These are phyloP conservation scores for Heterotilapia buettikoferi DNA, from an alignment of 2,113 vertebrate genomes.

Conservation along the genomic window DNA sequence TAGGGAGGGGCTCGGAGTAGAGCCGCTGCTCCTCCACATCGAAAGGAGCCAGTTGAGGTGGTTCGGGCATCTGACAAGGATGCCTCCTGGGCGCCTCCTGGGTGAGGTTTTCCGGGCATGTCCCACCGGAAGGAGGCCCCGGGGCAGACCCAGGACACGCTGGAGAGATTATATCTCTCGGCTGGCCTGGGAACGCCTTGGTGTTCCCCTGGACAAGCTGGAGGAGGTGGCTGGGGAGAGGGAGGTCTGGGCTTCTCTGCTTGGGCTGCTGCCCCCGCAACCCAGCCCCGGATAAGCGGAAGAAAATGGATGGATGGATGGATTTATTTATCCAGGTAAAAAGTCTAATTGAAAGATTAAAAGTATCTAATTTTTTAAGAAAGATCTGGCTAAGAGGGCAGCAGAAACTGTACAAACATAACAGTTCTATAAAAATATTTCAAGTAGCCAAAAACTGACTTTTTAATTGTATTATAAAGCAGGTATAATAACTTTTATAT, in stretches of 20 bases:
- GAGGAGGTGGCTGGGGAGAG: neutral
- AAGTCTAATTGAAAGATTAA: neutral
- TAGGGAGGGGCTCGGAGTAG: rapidly evolving
- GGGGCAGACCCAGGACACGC: neutral
- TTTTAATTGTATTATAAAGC: neutral
- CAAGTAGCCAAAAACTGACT: neutral
- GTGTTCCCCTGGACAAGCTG: neutral
- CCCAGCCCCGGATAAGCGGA: neutral
- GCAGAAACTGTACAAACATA: neutral
- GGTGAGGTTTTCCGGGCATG: neutral
- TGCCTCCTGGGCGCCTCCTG: neutral
- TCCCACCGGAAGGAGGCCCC: neutral
- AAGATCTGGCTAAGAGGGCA: neutral
- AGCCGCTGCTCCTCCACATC: neutral
- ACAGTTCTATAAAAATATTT: neutral
- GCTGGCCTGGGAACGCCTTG: neutral
- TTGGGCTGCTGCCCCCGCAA: neutral
- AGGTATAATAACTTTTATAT: neutral
- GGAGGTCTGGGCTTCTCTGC: neutral
- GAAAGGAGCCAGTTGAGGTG: neutral
- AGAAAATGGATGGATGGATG: neutral
- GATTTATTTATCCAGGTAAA: neutral
- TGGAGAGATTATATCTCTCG: neutral
- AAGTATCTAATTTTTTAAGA: neutral
- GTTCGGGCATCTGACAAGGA: neutral